A percentile compares a stretch with the other conserved stretches of the same genome.
Evolutionary conservation across 2,797 vertebrate species (phyloP).

Genomic region (Peromyscus nudipes): DNA sequence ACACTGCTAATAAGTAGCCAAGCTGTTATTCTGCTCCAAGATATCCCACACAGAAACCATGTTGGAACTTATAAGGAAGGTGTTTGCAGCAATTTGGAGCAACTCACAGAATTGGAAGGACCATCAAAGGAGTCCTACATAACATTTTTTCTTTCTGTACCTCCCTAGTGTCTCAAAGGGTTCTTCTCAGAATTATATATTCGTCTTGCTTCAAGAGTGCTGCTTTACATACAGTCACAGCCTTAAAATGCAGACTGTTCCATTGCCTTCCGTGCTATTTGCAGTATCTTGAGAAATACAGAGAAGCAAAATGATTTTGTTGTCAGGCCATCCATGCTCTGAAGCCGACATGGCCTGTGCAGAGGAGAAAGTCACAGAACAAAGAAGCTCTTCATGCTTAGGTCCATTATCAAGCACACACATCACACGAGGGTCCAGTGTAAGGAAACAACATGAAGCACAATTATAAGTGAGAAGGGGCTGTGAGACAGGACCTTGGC

Average conservation of each 20-base stretch:
- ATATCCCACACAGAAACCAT: neutral
- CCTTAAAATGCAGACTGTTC: neutral
- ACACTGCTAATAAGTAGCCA: neutral
- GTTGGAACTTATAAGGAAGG: neutral
- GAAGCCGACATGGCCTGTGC: neutral
- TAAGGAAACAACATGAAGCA: neutral
- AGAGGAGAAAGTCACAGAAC: conserved; percentile 39
- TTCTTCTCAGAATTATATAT: neutral
- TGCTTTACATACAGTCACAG: neutral
- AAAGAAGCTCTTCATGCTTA: conserved; percentile 44
- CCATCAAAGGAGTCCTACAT: neutral
- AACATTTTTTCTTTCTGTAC: neutral
- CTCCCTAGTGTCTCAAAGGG: neutral
- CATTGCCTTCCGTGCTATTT: neutral
- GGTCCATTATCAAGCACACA: neutral
- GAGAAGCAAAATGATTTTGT: conserved; percentile 29
- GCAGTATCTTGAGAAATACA: conserved; percentile 1
- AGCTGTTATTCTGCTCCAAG: neutral
- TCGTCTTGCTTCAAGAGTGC: neutral
- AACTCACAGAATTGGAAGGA: neutral
- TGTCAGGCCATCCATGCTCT: neutral
- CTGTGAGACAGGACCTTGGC: conserved; percentile 29
- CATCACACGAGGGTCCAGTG: neutral
- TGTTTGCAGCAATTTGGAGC: conserved; percentile 10
- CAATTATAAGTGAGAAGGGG: neutral